Base-by-base conservation (phyloP, 1,140 invertebrate genomes). In the Holotrichia oblita region DNA sequence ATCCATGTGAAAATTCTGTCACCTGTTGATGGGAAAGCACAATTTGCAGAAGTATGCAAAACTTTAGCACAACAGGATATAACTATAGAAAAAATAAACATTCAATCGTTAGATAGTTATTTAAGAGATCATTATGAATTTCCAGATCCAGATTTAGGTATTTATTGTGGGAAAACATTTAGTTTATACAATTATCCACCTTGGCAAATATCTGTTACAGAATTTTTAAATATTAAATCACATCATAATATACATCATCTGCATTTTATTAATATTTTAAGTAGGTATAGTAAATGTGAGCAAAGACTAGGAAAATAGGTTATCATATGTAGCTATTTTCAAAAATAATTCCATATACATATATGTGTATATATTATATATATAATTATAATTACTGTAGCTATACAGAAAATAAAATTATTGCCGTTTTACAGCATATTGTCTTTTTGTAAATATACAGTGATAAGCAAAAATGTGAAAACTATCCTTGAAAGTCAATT, bases 141-240 rank as follows among this genome's bases (percentile, higher is more conserved):
- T 84, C 91, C 92, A 40, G 92, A 93, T 80, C 93, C 93, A 22
- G 91, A 94, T 81, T 82, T 93, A 79, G 90, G 89, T 44, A 83
- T 94, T 77, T 89, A 91, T 83, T 92, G 89, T 83, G 92, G 92
- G 24, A 85, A 89, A 24, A 81, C 86, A 48, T 90, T 90, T 81
- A 89, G 86, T 78, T 91, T 91, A 48, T 89, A 89, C 84, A 92
- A 91, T 78, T 87, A 93, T 84, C 86, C 93, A 20, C 93, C 92
- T 48, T 94, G 93, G 93, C 92, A 93, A 82, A 91, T 92, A 81
- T 89, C 90, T 87, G 83, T 92, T 64, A 92, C 92, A 42, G 92
- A 93, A 88, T 93, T 94, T 87, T 85, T 92, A 86, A 90, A 88
- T 86, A 81, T 92, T 81, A 87, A 89, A 80, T 84, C 87, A 78